Evolutionary conservation across 2,888 invertebrate genomes (phyloP).

Genomic region (Cryptocephalus moraei): DNA sequence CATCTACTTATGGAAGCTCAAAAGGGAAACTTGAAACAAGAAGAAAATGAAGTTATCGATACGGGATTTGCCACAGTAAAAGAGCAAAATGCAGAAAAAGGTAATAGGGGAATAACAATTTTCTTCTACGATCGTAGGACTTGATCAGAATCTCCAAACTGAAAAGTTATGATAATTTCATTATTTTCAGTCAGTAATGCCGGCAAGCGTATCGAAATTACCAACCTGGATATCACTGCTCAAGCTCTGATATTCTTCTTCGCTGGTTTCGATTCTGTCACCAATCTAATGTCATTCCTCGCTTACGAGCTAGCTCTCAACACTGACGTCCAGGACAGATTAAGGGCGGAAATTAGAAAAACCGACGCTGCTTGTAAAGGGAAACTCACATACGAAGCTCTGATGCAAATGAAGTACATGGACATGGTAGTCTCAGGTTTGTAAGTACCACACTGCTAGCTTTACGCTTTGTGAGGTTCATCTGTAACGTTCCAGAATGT

Average conservation of each 20-base stretch:
- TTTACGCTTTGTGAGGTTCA: slow-evolving; percentile 1
- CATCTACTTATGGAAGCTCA: slow-evolving; percentile 37
- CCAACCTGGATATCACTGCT: slow-evolving; percentile 41
- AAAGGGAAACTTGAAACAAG: slow-evolving; percentile 38
- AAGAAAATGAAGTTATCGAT: slow-evolving; percentile 15
- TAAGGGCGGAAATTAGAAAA: slow-evolving; percentile 23
- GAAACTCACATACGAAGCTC: slow-evolving; percentile 17
- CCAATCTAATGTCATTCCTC: too few relatives aligned
- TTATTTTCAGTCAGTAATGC: too few relatives aligned
- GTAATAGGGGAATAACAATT: not conserved
- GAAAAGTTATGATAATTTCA: too few relatives aligned
- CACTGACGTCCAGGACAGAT: slow-evolving; percentile 35
- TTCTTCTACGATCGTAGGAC: too few relatives aligned
- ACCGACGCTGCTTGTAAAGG: too few relatives aligned
- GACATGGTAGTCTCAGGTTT: slow-evolving; percentile 30
- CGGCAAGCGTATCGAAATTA: slow-evolving; percentile 42
- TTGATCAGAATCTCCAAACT: too few relatives aligned
- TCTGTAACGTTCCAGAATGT: slow-evolving; percentile 18
- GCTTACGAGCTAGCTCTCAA: too few relatives aligned
- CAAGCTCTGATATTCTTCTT: too few relatives aligned
- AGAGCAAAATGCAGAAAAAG: slow-evolving; percentile 11
- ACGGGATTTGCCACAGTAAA: slow-evolving; percentile 24
- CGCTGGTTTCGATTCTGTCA: too few relatives aligned
- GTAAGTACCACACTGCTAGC: slow-evolving; percentile 24
- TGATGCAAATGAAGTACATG: slow-evolving; percentile 42